phyloP scores from a whole-genome alignment of 2,797 vertebrate species.

The Leptodactylus fallax region DNA sequence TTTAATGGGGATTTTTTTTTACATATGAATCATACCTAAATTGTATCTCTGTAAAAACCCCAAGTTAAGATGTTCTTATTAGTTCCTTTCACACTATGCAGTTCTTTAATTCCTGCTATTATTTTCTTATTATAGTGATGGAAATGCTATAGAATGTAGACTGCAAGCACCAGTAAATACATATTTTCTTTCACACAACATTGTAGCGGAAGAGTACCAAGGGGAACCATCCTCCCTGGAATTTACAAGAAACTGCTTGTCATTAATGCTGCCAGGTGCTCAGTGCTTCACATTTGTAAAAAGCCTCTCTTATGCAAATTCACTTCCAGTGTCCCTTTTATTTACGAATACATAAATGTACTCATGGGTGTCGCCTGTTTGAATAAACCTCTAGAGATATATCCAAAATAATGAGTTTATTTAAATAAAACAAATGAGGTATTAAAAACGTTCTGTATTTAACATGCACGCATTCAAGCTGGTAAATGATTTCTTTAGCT shows the following conservation, averaged over 20 bases:
- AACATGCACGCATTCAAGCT: constrained; percentile 15
- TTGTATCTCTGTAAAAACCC: background rate
- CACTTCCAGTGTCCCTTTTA: constrained; percentile 31
- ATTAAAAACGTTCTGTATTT: constrained; percentile 11
- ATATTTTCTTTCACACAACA: constrained; percentile 4
- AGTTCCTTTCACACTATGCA: background rate
- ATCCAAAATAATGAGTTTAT: constrained; percentile 37
- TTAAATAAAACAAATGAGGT: constrained; percentile 34
- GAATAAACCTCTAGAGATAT: constrained; percentile 11
- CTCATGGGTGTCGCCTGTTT: constrained; percentile 4
- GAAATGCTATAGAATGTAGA: background rate
- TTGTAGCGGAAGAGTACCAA: background rate
- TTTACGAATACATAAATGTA: constrained; percentile 28
- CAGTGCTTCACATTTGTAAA: constrained; percentile 3
- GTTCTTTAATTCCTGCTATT: background rate
- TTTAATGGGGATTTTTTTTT: no score
- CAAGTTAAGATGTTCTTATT: background rate
- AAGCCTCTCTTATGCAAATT: constrained; percentile 23
- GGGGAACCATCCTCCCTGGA: constrained; percentile 3
- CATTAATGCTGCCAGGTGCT: constrained; percentile 30
- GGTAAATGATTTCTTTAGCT: constrained; percentile 21
- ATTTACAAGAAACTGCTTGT: constrained; percentile 17
- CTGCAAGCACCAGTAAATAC: background rate
- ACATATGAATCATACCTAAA: no score
- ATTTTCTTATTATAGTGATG: background rate